Evolutionary conservation across 2,113 vertebrate genomes (phyloP).

Genomic region (Corythaixoides concolor): DNA sequence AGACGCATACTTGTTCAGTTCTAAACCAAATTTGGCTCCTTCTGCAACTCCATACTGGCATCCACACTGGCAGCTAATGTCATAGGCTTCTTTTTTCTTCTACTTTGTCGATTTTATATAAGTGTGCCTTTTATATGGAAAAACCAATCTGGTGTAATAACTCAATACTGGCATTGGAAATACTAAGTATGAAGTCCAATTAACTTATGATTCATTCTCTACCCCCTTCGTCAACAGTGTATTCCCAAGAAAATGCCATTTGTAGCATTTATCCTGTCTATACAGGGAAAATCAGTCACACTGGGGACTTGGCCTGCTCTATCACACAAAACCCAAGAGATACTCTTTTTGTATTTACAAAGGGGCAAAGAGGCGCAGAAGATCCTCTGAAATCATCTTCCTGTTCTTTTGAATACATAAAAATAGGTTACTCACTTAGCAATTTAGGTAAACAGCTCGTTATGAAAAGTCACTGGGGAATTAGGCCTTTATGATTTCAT

Average conservation of each 20-base stretch:
- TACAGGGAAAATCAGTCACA: background rate
- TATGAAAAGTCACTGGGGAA: constrained; percentile 48
- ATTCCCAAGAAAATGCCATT: constrained; percentile 16
- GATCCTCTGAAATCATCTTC: constrained; percentile 37
- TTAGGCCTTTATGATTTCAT: constrained; percentile 63
- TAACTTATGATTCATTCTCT: constrained; percentile 30
- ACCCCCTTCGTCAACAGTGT: fast-evolving
- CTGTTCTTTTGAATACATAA: constrained; percentile 38
- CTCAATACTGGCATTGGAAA: background rate
- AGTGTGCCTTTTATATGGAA: background rate
- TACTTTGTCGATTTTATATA: background rate
- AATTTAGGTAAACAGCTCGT: constrained; percentile 57
- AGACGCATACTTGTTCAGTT: fast-evolving
- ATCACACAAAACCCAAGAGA: background rate
- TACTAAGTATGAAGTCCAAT: background rate
- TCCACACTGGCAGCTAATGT: background rate
- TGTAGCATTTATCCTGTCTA: background rate
- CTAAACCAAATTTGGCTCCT: background rate
- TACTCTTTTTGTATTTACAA: background rate
- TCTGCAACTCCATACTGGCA: background rate
- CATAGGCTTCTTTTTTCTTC: background rate
- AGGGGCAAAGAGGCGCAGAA: background rate
- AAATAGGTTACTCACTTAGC: constrained; percentile 46
- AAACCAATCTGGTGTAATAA: background rate
- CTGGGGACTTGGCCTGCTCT: background rate